These are phyloP conservation scores for Coenonympha arcania DNA, from an alignment of 2,888 invertebrate genomes.

Conservation along the genomic window DNA sequence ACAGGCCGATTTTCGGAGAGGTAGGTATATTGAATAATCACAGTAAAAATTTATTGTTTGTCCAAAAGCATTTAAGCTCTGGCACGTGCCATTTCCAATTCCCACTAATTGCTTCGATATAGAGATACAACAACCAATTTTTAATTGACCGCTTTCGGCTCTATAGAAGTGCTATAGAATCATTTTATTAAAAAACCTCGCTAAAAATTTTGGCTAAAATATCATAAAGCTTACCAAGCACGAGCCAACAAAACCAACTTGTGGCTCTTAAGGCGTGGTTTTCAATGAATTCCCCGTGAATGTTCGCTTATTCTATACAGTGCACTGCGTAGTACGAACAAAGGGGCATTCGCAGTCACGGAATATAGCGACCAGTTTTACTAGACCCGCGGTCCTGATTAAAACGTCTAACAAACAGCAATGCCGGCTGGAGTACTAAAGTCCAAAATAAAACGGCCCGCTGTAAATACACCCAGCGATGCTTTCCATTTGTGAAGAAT, in stretches of 20 bases:
- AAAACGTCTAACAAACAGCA: conserved; percentile 16
- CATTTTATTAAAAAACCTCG: neutral
- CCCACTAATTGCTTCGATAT: neutral
- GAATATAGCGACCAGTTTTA: conserved; percentile 15
- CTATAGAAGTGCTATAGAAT: neutral
- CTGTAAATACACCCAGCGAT: conserved; percentile 14
- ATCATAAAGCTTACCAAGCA: neutral
- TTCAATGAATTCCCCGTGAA: conserved; percentile 19
- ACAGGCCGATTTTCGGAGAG: too few relatives aligned
- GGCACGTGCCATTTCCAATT: neutral
- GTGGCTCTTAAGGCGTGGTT: conserved; percentile 23
- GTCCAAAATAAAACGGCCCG: conserved; percentile 15
- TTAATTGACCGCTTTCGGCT: neutral
- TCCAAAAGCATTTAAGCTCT: too few relatives aligned
- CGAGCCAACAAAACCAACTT: neutral
- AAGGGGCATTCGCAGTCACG: conserved; percentile 22
- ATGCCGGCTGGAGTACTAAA: conserved; percentile 9
- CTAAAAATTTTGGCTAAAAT: neutral
- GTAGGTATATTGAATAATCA: too few relatives aligned
- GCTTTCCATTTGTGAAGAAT: conserved; percentile 20
- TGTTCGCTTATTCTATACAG: conserved; percentile 26
- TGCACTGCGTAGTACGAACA: conserved; percentile 23
- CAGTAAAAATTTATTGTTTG: too few relatives aligned
- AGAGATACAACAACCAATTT: neutral
- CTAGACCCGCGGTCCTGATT: conserved; percentile 20